These are phyloP conservation scores for Phainopepla nitens DNA, from an alignment of 2,113 vertebrate genomes.

Conservation along the genomic window DNA sequence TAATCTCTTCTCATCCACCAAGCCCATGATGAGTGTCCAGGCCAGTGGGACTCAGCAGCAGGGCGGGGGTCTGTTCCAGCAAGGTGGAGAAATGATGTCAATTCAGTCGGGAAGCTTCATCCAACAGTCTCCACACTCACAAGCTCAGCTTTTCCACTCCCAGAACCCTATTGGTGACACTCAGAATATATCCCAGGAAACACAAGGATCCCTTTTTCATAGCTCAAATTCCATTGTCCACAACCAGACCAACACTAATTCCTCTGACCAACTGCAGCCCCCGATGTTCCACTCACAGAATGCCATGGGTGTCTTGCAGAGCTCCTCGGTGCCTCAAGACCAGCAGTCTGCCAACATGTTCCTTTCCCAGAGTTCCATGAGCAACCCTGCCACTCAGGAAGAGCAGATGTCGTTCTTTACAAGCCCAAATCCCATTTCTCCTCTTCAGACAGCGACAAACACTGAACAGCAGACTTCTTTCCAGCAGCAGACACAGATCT, in stretches of 20 bases:
- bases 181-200: conserved; percentile 79
- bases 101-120: conserved; percentile 88
- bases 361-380: conserved; percentile 82
- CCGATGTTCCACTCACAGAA: conserved; percentile 86
- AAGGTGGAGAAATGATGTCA: conserved; percentile 85
- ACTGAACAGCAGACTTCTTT: conserved; percentile 87
- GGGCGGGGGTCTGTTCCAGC: conserved; percentile 85
- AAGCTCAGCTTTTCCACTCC: conserved; percentile 86
- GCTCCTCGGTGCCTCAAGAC: conserved; percentile 83
- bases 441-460: conserved; percentile 83
- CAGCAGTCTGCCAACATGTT: conserved; percentile 86
- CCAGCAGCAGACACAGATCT: conserved; percentile 80
- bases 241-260: conserved; percentile 78
- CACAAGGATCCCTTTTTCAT: conserved; percentile 76
- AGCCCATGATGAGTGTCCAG: conserved; percentile 77
- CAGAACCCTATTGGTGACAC: conserved; percentile 82
- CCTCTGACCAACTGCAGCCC: conserved; percentile 89
- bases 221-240: conserved; percentile 79
- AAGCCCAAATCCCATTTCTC: conserved; percentile 75
- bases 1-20: conserved; percentile 80
- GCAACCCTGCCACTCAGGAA: conserved; percentile 79
- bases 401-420: conserved; percentile 90
- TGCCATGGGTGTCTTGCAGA: conserved; percentile 82
- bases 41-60: conserved; percentile 76
- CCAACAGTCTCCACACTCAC: conserved; percentile 87